Percentiles rank a stretch among this genome's conserved stretches.
These are phyloP conservation scores for Ianthella basta DNA, from an alignment of 37 sponge, comb jelly and placozoan species.

Conservation along the genomic window DNA sequence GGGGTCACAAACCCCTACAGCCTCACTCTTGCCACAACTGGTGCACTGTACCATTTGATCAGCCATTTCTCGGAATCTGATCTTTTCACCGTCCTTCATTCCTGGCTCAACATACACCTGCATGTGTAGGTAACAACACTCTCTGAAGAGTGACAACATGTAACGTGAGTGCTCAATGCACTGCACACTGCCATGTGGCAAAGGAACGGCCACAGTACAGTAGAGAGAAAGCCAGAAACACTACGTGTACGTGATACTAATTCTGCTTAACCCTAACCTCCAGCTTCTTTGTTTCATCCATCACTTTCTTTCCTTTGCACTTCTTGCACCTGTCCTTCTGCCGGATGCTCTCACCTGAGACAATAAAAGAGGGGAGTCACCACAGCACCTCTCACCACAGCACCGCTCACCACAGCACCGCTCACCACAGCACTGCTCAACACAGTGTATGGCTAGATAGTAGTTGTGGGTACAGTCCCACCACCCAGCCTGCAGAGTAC, in stretches of 20 bases:
- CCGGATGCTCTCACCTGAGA: conserved; percentile 56
- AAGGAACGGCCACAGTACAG: too few species aligned
- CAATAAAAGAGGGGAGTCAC: neutral
- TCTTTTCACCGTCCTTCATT: conserved; percentile 84
- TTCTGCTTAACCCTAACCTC: conserved; percentile 51
- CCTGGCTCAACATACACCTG: conserved; percentile 81
- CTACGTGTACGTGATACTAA: too few species aligned
- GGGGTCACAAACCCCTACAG: neutral
- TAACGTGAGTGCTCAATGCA: neutral
- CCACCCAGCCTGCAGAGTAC: too few species aligned
- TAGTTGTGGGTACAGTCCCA: too few species aligned
- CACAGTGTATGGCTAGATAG: too few species aligned
- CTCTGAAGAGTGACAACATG: neutral
- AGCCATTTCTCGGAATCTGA: conserved; percentile 75
- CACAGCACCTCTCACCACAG: neutral
- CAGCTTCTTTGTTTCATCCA: conserved; percentile 66
- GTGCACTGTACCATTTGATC: conserved; percentile 62
- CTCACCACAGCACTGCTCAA: too few species aligned
- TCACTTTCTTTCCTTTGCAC: conserved; percentile 83
- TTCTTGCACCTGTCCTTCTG: conserved; percentile 88
- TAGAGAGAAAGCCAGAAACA: too few species aligned
- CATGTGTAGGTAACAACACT: neutral
- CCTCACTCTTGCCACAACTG: neutral
- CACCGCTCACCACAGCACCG: neutral
- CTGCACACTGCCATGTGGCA: too few species aligned